Base-by-base conservation (phyloP, 2,113 vertebrate species). In the Alouatta palliata region DNA sequence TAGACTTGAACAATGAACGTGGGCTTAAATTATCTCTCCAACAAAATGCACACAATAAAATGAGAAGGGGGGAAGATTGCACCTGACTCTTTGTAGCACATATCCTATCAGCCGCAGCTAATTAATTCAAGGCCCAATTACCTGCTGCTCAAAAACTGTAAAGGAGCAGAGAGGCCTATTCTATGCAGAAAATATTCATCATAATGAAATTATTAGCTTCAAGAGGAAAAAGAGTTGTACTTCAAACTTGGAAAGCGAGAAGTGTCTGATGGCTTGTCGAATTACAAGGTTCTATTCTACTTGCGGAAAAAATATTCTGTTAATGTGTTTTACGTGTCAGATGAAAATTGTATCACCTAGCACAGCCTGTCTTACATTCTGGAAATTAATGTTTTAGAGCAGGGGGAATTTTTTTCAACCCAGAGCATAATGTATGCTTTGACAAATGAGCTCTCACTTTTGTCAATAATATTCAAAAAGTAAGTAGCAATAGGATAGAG, bases 101-200 rank as follows among this genome's bases (percentile, higher is more conserved):
- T 8, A 71, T 35, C 5, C 75, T 54, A 35, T 37, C 45, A 77
- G 92, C 90, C 54, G 40, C 40, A 6, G 80, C 61, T 64, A 80
- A 80, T 84, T 79, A 87, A 80, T 80, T 87, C 49, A 90, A 95
- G 84, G 40, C 45, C 82, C 94, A 68, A 47, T 73, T 89, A 91
- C 30, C 86, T 23, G 32, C 49, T 88, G 21, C 58, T 83, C 80
- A 70, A 37, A 58, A 64, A 77, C 84, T 37, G 75, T 9, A 90
- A 52, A 92, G 70, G 43, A 75, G 68, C 70, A 54, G 49, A 92
- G 75, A 64, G 77, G 61, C 47, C 76, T 77, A 47, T 79, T 68
- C 45, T 12, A 79, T 1, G 11, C 85, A 90, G 52, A 70, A 87
- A 94, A 70, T 5, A 68, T 77, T 84, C 80, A 27, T 81, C 91